Conservation (phyloP, 2,113 vertebrate genomes). For the Peromyscus polionotus region DNA sequence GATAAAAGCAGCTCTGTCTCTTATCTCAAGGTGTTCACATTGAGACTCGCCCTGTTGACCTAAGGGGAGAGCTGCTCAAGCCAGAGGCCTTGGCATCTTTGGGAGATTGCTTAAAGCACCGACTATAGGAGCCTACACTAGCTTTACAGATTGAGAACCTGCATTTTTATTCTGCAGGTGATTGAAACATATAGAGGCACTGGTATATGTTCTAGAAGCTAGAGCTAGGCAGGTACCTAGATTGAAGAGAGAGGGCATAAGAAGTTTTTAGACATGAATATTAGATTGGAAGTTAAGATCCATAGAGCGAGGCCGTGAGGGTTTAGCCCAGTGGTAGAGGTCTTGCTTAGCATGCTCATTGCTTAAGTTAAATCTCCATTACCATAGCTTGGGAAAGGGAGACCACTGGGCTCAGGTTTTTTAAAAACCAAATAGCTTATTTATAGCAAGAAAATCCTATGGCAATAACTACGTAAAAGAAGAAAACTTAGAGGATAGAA, state of each 20-base stretch:
- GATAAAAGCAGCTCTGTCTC: neutral
- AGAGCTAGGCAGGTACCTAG: neutral
- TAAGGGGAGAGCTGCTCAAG: neutral
- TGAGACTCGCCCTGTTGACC: neutral
- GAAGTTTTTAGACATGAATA: neutral
- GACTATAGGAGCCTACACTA: neutral
- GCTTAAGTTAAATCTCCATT: neutral
- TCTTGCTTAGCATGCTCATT: neutral
- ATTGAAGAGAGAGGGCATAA: slow-evolving; percentile 2
- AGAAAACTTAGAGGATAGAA: neutral
- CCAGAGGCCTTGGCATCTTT: neutral
- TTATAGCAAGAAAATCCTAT: slow-evolving; percentile 20
- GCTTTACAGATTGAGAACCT: neutral
- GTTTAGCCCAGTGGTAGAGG: neutral
- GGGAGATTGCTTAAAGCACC: neutral
- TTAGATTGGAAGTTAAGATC: slow-evolving; percentile 6
- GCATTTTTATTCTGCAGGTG: neutral
- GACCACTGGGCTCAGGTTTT: neutral
- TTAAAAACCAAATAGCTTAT: slow-evolving; percentile 23
- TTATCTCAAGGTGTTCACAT: neutral
- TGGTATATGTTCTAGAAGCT: neutral
- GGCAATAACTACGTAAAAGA: slow-evolving; percentile 16
- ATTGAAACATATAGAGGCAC: neutral
- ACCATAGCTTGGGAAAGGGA: neutral
- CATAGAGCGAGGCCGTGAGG: neutral